Evolutionary conservation across 2,113 vertebrate species (phyloP), one percentile per base, ranked within the genome.

Genomic region (Pseudonaja textilis): DNA sequence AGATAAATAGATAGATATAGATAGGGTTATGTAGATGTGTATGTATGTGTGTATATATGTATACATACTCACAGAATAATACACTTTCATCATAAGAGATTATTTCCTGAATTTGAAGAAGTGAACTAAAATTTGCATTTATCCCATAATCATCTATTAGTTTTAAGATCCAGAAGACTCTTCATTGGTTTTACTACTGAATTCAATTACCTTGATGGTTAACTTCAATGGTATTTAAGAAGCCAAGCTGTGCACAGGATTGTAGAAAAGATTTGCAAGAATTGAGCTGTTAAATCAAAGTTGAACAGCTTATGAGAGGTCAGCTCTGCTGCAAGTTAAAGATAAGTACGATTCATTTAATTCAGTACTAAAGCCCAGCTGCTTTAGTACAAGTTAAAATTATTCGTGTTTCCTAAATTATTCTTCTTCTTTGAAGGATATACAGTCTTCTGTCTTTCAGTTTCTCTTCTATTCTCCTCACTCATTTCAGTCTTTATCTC

Each of bases 261-360:
- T 81, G 87, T 42, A 81, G 45, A 47, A 81, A 81, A 55, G 25
- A 25, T 39, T 88, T 74, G 61, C 50, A 89, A 45, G 50, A 57
- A 64, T 39, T 89, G 86, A 92, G 39, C 87, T 92, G 57, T 92
- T 89, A 88, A 88, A 74, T 74, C 59, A 92, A 92, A 92, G 61
- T 64, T 55, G 87, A 89, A 88, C 61, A 55, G 22, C 34, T 56
- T 92, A 64, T 55, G 74, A 89, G 26, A 88, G 85, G 42, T 61
- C 91, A 88, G 12, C 22, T 88, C 22, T 54, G 91, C 57, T 92
- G 91, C 57, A 88, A 69, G 47, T 88, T 39, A 88, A 88, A 92
- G 85, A 88, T 54, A 92, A 88, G 91, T 54, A 64, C 7, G 23
- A 69, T 92, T 92, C 47, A 91, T 88, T 89, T 92, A 56, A 39